These are phyloP conservation scores for Nestor notabilis DNA, from an alignment of 2,113 vertebrate genomes.

Conservation along the genomic window DNA sequence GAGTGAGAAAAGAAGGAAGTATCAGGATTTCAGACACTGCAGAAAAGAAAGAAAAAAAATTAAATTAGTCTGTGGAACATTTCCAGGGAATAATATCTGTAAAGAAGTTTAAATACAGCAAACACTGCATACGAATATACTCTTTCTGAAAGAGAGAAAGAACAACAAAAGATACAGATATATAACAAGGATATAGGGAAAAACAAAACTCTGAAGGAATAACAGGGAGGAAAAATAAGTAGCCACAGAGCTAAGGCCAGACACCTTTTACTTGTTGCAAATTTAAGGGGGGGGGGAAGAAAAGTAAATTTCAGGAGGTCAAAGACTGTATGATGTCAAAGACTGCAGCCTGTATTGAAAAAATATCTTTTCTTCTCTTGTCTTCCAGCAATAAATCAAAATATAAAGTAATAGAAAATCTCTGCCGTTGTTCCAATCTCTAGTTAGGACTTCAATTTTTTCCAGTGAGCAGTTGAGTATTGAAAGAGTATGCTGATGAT, in stretches of 20 bases:
- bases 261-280: neutral
- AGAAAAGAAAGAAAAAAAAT: neutral
- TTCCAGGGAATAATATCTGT: neutral
- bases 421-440: neutral
- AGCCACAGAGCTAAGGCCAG: neutral
- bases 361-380: neutral
- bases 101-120: neutral
- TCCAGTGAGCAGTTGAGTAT: neutral
- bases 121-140: neutral
- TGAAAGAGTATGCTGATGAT: neutral
- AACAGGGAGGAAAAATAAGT: neutral
- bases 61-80: neutral
- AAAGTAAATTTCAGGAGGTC: neutral
- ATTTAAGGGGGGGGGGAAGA: too few species aligned
- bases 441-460: constrained; percentile 22
- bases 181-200: neutral
- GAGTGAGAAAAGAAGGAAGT: neutral
- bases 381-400: neutral
- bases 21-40: neutral
- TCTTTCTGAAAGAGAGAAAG: neutral
- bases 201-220: neutral
- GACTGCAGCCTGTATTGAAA: neutral
- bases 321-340: neutral
- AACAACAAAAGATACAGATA: neutral
- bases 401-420: neutral